A percentile compares a stretch with the other conserved stretches of the same genome.
These are phyloP conservation scores for Drosophila oshimai DNA, from an alignment of 1,140 invertebrate genomes.

Conservation along the genomic window DNA sequence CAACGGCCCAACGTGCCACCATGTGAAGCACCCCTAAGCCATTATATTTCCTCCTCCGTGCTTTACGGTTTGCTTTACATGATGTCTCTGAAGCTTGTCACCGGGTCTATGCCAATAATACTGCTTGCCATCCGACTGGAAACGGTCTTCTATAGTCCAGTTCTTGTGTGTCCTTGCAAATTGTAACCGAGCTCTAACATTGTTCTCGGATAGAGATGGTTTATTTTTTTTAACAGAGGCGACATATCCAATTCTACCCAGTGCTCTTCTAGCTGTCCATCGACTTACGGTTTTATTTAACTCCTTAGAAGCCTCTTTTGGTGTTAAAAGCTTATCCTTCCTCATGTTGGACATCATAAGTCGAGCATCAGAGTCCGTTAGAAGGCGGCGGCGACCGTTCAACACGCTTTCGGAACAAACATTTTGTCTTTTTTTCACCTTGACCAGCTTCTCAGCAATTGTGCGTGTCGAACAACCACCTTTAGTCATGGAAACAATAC, in stretches of 20 bases:
- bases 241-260: conserved; percentile 3
- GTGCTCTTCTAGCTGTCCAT: conserved; percentile 16
- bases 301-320: conserved; percentile 10
- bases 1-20: no score
- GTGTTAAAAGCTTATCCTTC: not conserved
- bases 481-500: conserved; percentile 7
- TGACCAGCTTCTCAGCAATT: conserved; percentile 12
- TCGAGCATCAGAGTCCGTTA: not conserved
- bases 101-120: not conserved
- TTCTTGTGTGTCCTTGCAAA: conserved; percentile 3
- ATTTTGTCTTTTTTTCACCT: conserved; percentile 14
- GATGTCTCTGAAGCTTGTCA: not conserved
- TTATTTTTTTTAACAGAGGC: conserved; percentile 16
- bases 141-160: no score
- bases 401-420: not conserved
- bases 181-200: conserved; percentile 5
- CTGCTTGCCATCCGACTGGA: not conserved
- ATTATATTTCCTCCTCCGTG: no score
- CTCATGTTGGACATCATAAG: not conserved
- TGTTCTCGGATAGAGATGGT: conserved; percentile 3
- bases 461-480: conserved; percentile 3
- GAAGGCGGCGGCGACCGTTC: conserved; percentile 8
- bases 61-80: no score
- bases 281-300: conserved; percentile 13
- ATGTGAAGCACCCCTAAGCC: no score